A percentile compares a stretch with the other conserved stretches of the same genome.
These are phyloP conservation scores for Nephrotoma guestfalica DNA, from an alignment of 2,888 invertebrate genomes.

Conservation along the genomic window DNA sequence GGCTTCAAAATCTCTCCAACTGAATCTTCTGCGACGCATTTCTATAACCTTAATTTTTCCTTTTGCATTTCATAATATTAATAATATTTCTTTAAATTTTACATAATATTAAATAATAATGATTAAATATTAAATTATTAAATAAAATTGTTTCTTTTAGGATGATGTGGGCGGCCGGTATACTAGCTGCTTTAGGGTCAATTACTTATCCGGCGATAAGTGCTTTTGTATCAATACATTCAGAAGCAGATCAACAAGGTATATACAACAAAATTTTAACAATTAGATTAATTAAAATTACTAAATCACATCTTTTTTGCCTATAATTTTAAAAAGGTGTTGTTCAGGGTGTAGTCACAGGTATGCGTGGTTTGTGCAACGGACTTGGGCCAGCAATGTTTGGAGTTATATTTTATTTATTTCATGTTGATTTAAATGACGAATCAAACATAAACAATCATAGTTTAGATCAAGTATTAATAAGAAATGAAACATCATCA, in stretches of 20 bases:
- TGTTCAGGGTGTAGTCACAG: constrained; percentile 96
- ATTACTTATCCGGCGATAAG: constrained; percentile 98
- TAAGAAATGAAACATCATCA: constrained; percentile 19
- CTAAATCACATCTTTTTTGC: neutral
- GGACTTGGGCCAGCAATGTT: constrained; percentile 98
- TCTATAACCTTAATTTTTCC: no score
- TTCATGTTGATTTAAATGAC: constrained; percentile 92
- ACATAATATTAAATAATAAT: neutral
- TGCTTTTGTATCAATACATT: constrained; percentile 95
- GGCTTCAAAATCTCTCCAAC: no score
- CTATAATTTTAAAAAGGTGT: constrained; percentile 37
- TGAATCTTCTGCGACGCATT: no score
- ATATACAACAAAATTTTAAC: constrained; percentile 7
- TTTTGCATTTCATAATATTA: no score
- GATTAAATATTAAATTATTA: neutral
- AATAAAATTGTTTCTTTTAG: constrained; percentile 27
- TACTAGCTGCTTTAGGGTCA: constrained; percentile 88
- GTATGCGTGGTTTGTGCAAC: constrained; percentile 94
- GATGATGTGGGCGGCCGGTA: constrained; percentile 99
- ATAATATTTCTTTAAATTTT: no score
- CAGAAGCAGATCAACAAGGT: constrained; percentile 95
- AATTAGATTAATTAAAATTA: neutral
- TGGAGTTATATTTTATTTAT: constrained; percentile 95
- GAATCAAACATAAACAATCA: constrained; percentile 31
- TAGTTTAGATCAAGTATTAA: constrained; percentile 23